Conservation (phyloP, 1,140 invertebrate species). For the Plectrocnemia conspersa region DNA sequence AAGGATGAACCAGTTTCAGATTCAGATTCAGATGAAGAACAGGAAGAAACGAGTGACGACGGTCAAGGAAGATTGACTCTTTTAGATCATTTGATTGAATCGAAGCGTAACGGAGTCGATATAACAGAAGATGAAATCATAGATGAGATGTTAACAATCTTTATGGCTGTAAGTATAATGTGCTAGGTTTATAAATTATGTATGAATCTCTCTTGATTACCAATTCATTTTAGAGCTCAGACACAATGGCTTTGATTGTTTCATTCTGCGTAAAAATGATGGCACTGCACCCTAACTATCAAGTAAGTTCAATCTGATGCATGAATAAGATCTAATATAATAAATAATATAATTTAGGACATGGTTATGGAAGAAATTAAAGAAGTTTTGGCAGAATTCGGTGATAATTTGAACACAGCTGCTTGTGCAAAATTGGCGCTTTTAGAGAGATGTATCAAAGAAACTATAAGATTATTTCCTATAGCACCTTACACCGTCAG, state of each 20-base stretch:
- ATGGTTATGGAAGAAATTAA: conserved; percentile 11
- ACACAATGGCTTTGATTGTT: conserved; percentile 12
- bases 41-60: too few species aligned
- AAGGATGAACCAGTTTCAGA: too few species aligned
- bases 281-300: conserved; percentile 16
- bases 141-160: conserved; percentile 17
- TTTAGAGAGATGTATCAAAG: conserved; percentile 21
- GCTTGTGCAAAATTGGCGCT: conserved; percentile 6
- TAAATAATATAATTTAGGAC: conserved; percentile 4
- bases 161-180: conserved; percentile 11
- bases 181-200: background rate
- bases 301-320: conserved; percentile 1
- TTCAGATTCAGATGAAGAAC: too few species aligned
- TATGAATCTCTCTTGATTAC: background rate
- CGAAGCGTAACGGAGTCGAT: background rate
- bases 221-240: conserved; percentile 15
- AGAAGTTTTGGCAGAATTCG: background rate
- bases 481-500: conserved; percentile 18
- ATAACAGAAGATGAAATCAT: conserved; percentile 15
- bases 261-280: conserved; percentile 17
- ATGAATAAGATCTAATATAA: background rate
- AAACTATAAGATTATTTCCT: conserved; percentile 18
- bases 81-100: too few species aligned
- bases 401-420: background rate
- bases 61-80: too few species aligned